These are phyloP conservation scores for Cyclophora punctaria DNA, from an alignment of 2,888 invertebrate genomes.

Conservation along the genomic window DNA sequence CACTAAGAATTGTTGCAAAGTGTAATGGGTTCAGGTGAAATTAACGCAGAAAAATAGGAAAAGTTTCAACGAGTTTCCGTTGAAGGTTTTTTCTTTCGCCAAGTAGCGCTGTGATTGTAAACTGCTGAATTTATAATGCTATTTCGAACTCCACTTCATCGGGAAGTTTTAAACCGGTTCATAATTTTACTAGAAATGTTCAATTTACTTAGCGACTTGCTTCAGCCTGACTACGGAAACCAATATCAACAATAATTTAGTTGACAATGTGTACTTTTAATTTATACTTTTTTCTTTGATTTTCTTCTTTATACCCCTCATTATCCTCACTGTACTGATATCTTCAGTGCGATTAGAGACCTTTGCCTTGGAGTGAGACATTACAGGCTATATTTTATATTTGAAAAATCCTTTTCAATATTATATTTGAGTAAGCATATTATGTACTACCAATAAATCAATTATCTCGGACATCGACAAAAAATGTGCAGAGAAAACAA, in stretches of 20 bases:
- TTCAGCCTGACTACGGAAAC: background rate
- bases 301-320: no score
- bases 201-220: constrained; percentile 13
- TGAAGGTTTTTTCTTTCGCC: constrained; percentile 58
- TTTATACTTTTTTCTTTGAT: no score
- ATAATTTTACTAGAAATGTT: constrained; percentile 61
- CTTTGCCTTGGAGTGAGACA: no score
- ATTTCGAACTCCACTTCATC: constrained; percentile 73
- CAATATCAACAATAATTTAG: no score
- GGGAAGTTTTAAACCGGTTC: constrained; percentile 66
- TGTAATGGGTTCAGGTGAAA: constrained; percentile 74
- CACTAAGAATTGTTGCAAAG: constrained; percentile 71
- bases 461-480: no score
- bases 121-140: constrained; percentile 74
- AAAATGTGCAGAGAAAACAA: constrained; percentile 32
- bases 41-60: constrained; percentile 76
- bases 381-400: no score
- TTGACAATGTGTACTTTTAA: no score
- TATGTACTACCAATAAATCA: no score
- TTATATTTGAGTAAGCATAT: no score
- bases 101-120: constrained; percentile 73
- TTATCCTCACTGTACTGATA: no score
- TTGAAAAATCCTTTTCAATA: no score
- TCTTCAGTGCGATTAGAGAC: no score
- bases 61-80: constrained; percentile 73